A percentile compares a stretch with the other conserved stretches of the same genome.
phyloP scores from a whole-genome alignment of 1,140 invertebrate species.

The Orussus abietinus region DNA sequence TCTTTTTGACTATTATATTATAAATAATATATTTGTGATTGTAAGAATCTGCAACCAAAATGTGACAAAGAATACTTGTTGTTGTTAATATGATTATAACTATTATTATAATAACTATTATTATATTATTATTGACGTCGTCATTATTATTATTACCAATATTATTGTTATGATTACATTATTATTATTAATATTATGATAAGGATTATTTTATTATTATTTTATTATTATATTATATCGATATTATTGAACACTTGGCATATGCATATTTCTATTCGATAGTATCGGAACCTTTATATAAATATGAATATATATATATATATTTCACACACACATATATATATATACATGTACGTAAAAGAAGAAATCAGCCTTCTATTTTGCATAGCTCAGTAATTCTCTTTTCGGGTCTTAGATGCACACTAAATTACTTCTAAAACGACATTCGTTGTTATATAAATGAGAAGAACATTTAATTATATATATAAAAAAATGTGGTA shows the following conservation, averaged over 20 bases:
- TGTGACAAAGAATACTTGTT: conserved; percentile 53
- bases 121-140: conserved; percentile 40
- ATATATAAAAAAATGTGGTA: conserved; percentile 20
- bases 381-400: conserved; percentile 51
- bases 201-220: conserved; percentile 32
- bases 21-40: conserved; percentile 53
- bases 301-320: conserved; percentile 10
- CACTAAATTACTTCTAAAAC: conserved; percentile 44
- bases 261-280: conserved; percentile 50
- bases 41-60: conserved; percentile 55
- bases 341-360: conserved; percentile 36
- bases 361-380: conserved; percentile 50
- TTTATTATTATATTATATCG: conserved; percentile 38
- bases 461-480: conserved; percentile 27
- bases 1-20: conserved; percentile 47
- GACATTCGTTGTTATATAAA: conserved; percentile 35
- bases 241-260: conserved; percentile 40
- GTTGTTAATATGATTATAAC: conserved; percentile 53
- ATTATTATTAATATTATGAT: conserved; percentile 35
- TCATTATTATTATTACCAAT: conserved; percentile 37
- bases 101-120: conserved; percentile 42
- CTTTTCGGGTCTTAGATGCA: conserved; percentile 43
- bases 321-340: conserved; percentile 36
- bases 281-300: conserved; percentile 41
- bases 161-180: conserved; percentile 33